phyloP scores from a whole-genome alignment of 2,797 vertebrate species.

The Cygnus olor region DNA sequence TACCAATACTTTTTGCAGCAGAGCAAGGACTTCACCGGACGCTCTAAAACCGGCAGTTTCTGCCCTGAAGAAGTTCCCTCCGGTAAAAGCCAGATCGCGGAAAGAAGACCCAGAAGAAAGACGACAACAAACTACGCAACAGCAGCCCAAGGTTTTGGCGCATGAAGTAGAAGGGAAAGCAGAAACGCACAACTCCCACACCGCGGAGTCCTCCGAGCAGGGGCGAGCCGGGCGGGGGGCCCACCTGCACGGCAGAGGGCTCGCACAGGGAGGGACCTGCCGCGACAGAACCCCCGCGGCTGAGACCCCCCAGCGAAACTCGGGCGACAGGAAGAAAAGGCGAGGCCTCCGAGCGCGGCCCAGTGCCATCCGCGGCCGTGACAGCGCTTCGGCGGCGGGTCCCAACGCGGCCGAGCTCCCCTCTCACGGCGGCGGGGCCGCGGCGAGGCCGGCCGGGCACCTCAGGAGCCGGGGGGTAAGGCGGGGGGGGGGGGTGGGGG shows the following conservation, averaged over 20 bases:
- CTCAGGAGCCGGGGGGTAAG: neutral
- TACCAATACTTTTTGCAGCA: neutral
- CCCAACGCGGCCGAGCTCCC: neutral
- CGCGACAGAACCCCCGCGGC: neutral
- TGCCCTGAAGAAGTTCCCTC: neutral
- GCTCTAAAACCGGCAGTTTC: neutral
- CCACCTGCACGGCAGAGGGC: neutral
- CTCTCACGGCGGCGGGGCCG: neutral
- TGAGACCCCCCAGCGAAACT: neutral
- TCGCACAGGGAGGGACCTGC: neutral
- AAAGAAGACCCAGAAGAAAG: neutral
- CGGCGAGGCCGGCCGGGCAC: neutral
- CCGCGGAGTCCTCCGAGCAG: neutral
- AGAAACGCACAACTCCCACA: neutral
- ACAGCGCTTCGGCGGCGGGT: neutral
- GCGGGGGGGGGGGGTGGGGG: too few relatives aligned
- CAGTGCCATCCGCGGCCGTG: neutral
- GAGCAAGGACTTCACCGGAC: slow-evolving; percentile 8
- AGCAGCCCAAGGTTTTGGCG: neutral
- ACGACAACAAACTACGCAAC: neutral
- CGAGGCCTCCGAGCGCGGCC: slow-evolving; percentile 2
- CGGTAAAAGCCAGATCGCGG: neutral
- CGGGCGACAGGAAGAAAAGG: neutral
- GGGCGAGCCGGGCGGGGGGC: neutral
- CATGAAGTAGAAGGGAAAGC: neutral